These are phyloP conservation scores for Scomber scombrus DNA, from an alignment of 2,113 vertebrate species.

Conservation along the genomic window DNA sequence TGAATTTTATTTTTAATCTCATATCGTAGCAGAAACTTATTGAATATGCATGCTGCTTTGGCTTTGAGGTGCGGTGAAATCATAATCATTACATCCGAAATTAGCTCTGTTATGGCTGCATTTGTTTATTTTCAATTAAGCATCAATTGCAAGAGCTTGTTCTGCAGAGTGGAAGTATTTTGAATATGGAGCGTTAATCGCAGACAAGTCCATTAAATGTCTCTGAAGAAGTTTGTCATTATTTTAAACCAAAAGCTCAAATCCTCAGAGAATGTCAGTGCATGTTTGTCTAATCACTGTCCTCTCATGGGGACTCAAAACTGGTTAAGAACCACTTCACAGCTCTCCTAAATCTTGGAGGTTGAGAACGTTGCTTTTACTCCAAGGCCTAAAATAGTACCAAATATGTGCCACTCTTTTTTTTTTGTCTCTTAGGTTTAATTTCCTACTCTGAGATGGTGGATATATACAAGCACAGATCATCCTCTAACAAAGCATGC, in stretches of 20 bases:
- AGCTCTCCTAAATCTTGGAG: slow-evolving; percentile 12
- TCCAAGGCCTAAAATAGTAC: slow-evolving; percentile 1
- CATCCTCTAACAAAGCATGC: neutral
- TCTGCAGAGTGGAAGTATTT: slow-evolving; percentile 5
- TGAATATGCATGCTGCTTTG: slow-evolving; percentile 36
- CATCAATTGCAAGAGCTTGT: slow-evolving; percentile 37
- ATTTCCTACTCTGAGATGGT: slow-evolving; percentile 11
- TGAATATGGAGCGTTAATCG: slow-evolving; percentile 14
- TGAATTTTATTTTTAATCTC: slow-evolving; percentile 39
- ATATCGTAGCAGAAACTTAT: slow-evolving; percentile 14
- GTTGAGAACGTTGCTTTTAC: slow-evolving; percentile 12
- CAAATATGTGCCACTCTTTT: neutral
- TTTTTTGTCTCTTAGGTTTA: neutral
- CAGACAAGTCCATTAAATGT: neutral
- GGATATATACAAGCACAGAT: slow-evolving; percentile 8
- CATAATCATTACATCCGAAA: slow-evolving; percentile 35
- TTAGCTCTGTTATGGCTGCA: slow-evolving; percentile 10
- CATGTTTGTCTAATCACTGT: neutral
- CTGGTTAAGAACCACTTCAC: slow-evolving; percentile 7
- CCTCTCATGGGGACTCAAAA: slow-evolving; percentile 2
- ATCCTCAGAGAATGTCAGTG: neutral
- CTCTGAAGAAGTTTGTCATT: slow-evolving; percentile 10
- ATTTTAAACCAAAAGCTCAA: slow-evolving; percentile 13
- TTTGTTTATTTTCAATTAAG: slow-evolving; percentile 40
- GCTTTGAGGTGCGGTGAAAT: slow-evolving; percentile 46